Base-by-base conservation (phyloP, 2,888 invertebrate species). In the Criorhina ranunculi region DNA sequence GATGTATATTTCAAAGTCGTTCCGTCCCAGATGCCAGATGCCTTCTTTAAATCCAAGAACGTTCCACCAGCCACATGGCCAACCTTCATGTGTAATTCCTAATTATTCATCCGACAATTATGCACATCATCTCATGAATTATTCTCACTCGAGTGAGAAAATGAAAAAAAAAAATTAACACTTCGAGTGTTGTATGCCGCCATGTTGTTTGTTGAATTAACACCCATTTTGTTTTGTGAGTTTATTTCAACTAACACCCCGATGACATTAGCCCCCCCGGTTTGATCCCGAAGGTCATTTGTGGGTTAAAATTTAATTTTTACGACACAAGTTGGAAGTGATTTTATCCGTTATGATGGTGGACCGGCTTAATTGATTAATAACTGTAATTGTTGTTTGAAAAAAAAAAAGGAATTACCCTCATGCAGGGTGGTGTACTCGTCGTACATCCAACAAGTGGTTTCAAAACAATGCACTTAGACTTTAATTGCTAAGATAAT, bases 401-500 rank as follows among this genome's bases (percentile, higher is more conserved):
- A 64, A n/a, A n/a, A n/a, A n/a, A n/a, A n/a, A n/a, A n/a, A n/a
- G n/a, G n/a, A n/a, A n/a, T n/a, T 81, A 37, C 77, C 77, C 75
- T 55, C 40, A 69, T 73, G 19, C 12, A 51, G 55, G 42, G 33
- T 35, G 33, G 24, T 24, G 4, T 4, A 4, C 33, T 33, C 33
- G 33, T 15, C 24, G 8, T 53, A 35, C 19, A 17, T 44, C 29
- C 49, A 55, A 29, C 55, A 40, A 35, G 44, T 59, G 12, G 15
- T 29, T 40, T 29, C 5, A 35, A 57, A 60, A 72, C 46, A 51
- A 51, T 53, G 42, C 60, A 72, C 70, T 49, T 51, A 31, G 40
- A 3, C 40, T 62, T 78, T 78, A 78, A 83, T 83, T 67, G 77
- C 72, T 75, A 17, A 79, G 79, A 85, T 85, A 85, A 85, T 85